Percentiles rank a stretch among this genome's conserved stretches.
These are phyloP conservation scores for Drosophila funebris DNA, from an alignment of 1,140 invertebrate species.

Conservation along the genomic window DNA sequence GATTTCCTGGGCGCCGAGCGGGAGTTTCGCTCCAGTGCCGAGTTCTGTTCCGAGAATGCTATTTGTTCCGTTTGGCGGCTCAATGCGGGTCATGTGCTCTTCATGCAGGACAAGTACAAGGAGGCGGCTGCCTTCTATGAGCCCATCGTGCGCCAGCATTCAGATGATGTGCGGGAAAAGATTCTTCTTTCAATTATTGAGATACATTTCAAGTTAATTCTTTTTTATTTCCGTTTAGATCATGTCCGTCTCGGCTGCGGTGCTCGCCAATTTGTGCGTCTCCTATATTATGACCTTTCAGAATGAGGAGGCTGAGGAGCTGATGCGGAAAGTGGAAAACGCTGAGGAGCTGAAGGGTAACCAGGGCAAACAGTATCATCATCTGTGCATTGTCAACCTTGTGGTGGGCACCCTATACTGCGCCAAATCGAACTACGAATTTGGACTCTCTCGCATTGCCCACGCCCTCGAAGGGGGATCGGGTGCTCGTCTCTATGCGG, in stretches of 20 bases:
- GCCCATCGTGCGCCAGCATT: constrained; percentile 98
- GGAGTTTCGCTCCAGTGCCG: constrained; percentile 97
- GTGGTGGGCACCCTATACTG: constrained; percentile 99
- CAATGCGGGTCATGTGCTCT: constrained; percentile 99
- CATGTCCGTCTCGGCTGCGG: constrained; percentile 96
- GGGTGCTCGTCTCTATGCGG: constrained; percentile 89
- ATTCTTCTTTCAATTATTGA: too few species aligned
- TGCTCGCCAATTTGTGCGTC: constrained; percentile 98
- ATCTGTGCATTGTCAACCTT: constrained; percentile 99
- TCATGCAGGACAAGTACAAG: constrained; percentile 99
- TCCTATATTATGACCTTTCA: constrained; percentile 99
- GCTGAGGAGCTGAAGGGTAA: constrained; percentile 97
- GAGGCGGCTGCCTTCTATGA: constrained; percentile 99
- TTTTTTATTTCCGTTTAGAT: constrained; percentile 86
- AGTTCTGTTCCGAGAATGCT: constrained; percentile 99
- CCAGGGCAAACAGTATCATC: constrained; percentile 97
- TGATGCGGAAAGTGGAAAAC: constrained; percentile 98
- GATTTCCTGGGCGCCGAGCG: constrained; percentile 98
- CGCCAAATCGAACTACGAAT: constrained; percentile 99
- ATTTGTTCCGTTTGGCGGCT: constrained; percentile 91
- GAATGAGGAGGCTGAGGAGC: constrained; percentile 99
- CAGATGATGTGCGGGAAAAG: constrained; percentile 90
- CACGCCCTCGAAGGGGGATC: constrained; percentile 81
- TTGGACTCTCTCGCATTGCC: constrained; percentile 97
- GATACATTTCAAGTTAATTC: too few species aligned